Evolutionary conservation across 2,113 vertebrate genomes (phyloP).

Genomic region (Monarcha castaneiventris): DNA sequence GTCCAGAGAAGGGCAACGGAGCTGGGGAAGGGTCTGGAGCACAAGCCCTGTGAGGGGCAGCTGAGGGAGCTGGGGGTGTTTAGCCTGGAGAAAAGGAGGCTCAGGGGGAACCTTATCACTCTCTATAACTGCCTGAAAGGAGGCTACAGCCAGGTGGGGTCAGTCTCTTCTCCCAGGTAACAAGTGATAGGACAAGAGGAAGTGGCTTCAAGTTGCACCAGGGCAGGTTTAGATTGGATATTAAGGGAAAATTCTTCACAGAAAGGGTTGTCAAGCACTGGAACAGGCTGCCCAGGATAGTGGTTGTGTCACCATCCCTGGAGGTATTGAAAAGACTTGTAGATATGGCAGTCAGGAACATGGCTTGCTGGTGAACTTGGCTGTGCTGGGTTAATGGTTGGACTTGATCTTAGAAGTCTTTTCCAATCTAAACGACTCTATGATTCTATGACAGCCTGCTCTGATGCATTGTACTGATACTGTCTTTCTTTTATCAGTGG

Average conservation of each 20-base stretch:
- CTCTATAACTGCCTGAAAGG: fast-evolving
- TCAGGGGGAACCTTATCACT: fast-evolving
- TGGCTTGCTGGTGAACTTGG: neutral
- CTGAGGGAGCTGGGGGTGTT: neutral
- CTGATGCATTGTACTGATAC: neutral
- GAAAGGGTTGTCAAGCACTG: neutral
- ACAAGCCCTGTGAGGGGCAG: neutral
- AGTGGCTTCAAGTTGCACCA: neutral
- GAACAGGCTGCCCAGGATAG: neutral
- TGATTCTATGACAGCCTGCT: neutral
- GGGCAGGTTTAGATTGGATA: neutral
- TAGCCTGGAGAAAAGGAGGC: neutral
- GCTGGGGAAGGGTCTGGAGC: neutral
- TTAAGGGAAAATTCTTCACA: neutral
- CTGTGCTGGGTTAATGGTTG: neutral
- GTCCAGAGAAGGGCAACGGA: neutral
- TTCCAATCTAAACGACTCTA: neutral
- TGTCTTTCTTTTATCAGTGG: neutral
- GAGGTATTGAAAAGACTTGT: neutral
- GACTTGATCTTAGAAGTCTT: neutral
- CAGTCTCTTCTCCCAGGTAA: fast-evolving
- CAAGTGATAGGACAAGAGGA: neutral
- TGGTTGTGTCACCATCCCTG: neutral
- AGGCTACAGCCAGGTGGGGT: neutral
- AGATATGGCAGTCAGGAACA: neutral